Evolutionary conservation across 2,113 vertebrate species (phyloP), one percentile per base, ranked within the genome.

Genomic region (Colossoma macropomum): DNA sequence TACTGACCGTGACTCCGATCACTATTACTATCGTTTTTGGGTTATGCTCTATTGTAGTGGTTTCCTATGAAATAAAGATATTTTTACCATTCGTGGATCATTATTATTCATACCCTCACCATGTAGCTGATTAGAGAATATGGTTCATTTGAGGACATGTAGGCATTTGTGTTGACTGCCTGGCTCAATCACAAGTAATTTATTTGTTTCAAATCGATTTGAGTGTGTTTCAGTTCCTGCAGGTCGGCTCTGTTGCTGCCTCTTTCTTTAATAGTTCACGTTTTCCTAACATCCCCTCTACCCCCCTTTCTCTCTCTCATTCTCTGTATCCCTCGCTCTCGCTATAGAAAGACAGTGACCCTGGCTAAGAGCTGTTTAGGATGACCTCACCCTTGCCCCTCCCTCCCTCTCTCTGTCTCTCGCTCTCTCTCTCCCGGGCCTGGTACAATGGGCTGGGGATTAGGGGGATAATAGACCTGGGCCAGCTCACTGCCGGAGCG

Each of bases 381-480:
- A 94, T 95, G 94, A 95, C 93, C 92, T 94, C 94, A 94, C 93
- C 89, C 90, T 90, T 84, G 84, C 85, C 90, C 89, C 91, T 90
- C 84, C 91, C 91, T 81, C 68, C 80, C 72, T 80, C 72, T 41
- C 32, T 84, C 77, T 84, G 78, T 87, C 75, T 84, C 60, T 86
- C 89, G 91, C 88, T 86, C 90, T 92, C 90, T 87, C 87, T 92
- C 92, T 92, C 89, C 54, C 30, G 21, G 90, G 88, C 87, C 79
- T 82, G 76, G 88, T 90, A 94, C 91, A 94, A 93, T 92, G 87
- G 90, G 78, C 83, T 73, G 82, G 83, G 93, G 94, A 95, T 95
- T 94, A 95, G 91, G 86, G 85, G 88, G 90, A 94, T 94, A 95
- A 95, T 93, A 90, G 91, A 84, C 69, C 81, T 75, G 80, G 87